Evolutionary conservation across 2,888 invertebrate species (phyloP).

Genomic region (Allacma fusca): DNA sequence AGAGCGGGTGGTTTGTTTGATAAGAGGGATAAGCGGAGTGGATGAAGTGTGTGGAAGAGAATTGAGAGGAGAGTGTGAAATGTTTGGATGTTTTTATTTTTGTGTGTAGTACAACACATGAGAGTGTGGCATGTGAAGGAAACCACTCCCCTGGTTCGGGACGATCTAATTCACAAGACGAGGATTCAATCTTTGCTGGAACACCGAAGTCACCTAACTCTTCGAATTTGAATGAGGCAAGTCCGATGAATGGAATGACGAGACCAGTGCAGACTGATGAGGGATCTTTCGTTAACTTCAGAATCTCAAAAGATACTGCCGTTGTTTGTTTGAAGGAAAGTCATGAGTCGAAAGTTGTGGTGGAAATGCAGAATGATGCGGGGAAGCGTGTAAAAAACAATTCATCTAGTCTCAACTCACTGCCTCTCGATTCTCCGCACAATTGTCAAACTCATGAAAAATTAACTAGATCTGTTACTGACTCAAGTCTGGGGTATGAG

Average conservation of each 20-base stretch:
- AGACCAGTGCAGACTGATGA: constrained; percentile 21
- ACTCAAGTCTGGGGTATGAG: constrained; percentile 52
- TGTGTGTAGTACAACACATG: constrained; percentile 59
- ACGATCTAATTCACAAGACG: constrained; percentile 48
- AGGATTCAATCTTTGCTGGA: constrained; percentile 36
- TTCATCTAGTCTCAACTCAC: constrained; percentile 60
- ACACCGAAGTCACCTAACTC: constrained; percentile 20
- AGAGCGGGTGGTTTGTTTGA: too few relatives aligned
- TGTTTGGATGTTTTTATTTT: background rate
- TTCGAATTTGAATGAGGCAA: constrained; percentile 16
- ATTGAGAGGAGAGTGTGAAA: too few relatives aligned
- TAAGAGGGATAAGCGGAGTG: too few relatives aligned
- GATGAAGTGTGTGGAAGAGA: too few relatives aligned
- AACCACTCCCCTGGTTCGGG: constrained; percentile 44
- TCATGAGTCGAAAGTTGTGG: constrained; percentile 4
- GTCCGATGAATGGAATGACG: constrained; percentile 1
- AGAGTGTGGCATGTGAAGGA: constrained; percentile 51
- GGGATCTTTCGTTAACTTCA: constrained; percentile 51
- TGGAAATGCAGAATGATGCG: constrained; percentile 4
- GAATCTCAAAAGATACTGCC: constrained; percentile 60
- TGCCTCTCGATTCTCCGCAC: constrained; percentile 50
- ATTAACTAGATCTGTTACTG: constrained; percentile 57
- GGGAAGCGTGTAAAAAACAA: constrained; percentile 22
- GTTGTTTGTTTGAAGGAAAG: background rate
- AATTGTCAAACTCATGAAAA: background rate